Conservation (phyloP, 1,140 invertebrate genomes). For the Spodoptera frugiperda region DNA sequence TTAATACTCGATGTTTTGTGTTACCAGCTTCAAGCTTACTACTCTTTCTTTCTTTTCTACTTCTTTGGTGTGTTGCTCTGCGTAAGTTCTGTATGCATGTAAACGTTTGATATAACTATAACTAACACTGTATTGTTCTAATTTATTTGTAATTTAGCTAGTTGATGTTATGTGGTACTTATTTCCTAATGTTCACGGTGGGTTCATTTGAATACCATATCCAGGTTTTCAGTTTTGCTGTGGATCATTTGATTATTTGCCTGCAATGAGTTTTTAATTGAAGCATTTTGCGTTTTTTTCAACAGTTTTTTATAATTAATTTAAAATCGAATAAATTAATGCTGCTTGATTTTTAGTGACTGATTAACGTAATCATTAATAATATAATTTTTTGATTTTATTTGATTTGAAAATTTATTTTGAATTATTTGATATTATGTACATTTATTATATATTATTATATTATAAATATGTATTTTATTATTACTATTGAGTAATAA, state of each 20-base stretch:
- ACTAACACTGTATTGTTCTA: slow-evolving; percentile 64
- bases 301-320: background rate
- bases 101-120: slow-evolving; percentile 57
- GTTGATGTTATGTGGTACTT: slow-evolving; percentile 37
- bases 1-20: slow-evolving; percentile 60
- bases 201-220: slow-evolving; percentile 30
- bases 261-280: slow-evolving; percentile 5
- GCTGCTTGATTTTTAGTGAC: slow-evolving; percentile 5
- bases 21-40: slow-evolving; percentile 67
- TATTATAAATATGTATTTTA: background rate
- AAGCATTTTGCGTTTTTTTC: slow-evolving; percentile 1
- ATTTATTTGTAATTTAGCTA: slow-evolving; percentile 49
- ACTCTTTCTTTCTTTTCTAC: slow-evolving; percentile 64
- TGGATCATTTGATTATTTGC: slow-evolving; percentile 21
- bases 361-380: background rate
- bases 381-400: background rate
- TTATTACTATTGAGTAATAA: background rate
- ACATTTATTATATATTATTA: background rate
- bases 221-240: background rate
- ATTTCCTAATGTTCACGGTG: slow-evolving; percentile 46
- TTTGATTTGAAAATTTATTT: background rate
- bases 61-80: slow-evolving; percentile 80
- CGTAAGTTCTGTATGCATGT: slow-evolving; percentile 66
- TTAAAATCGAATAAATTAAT: background rate
- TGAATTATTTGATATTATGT: slow-evolving; percentile 6